A percentile compares a stretch with the other conserved stretches of the same genome.
Evolutionary conservation across 64 coral and sea anemone species (phyloP).

Genomic region (Anthopleura sola): DNA sequence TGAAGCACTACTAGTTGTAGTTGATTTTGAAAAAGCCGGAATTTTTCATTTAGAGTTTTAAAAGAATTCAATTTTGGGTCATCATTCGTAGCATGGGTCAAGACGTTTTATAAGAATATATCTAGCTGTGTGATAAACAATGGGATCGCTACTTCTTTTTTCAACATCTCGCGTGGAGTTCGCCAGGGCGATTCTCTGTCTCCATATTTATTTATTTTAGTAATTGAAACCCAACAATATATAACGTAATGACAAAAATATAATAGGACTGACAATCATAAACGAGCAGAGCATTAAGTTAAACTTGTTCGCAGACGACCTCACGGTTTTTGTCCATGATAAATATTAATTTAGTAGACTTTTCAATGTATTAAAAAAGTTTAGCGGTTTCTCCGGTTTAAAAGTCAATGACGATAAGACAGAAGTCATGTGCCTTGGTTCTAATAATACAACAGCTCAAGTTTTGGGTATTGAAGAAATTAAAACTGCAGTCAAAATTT

Average conservation of each 20-base stretch:
- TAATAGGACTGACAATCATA: not conserved
- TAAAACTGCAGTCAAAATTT: constrained; percentile 4
- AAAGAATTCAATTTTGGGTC: too few relatives aligned
- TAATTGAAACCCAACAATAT: not conserved
- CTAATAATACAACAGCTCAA: constrained; percentile 12
- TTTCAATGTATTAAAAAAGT: not conserved
- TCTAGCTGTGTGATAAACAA: not conserved
- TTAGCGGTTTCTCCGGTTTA: constrained; percentile 1
- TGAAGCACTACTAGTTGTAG: too few relatives aligned
- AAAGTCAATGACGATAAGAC: constrained; percentile 22
- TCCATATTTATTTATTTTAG: not conserved
- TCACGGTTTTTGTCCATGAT: constrained; percentile 6
- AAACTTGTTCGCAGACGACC: constrained; percentile 14
- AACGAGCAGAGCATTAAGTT: not conserved
- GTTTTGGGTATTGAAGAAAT: constrained; percentile 11
- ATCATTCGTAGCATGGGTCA: too few relatives aligned
- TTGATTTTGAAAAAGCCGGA: too few relatives aligned
- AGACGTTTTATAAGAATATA: not conserved
- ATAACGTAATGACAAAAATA: not conserved
- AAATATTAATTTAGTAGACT: not conserved
- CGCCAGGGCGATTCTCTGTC: not conserved
- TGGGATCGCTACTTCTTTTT: not conserved
- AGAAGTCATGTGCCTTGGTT: constrained; percentile 14
- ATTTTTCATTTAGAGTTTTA: too few relatives aligned
- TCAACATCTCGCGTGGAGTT: not conserved